Conservation (phyloP, 2,797 vertebrate genomes). For the Chaunax sp. region DNA sequence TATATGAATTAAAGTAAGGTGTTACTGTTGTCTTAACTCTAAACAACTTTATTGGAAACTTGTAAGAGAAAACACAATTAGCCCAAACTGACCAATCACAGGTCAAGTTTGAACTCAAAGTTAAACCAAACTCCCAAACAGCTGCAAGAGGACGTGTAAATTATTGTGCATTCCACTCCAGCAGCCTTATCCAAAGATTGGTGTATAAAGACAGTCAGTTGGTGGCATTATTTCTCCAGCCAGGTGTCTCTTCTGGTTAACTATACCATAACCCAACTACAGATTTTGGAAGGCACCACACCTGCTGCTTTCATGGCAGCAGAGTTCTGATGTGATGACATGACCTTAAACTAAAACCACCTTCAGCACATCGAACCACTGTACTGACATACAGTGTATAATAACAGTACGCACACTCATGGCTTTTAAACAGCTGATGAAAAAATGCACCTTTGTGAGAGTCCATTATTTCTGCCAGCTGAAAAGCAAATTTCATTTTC, state of each 20-base stretch:
- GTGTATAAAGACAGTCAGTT: background rate
- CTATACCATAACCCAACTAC: background rate
- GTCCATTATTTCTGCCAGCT: conserved; percentile 77
- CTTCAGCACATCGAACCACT: conserved; percentile 11
- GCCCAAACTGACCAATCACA: background rate
- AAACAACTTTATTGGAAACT: conserved; percentile 1
- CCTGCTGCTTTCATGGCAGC: conserved; percentile 12
- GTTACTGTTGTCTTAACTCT: background rate
- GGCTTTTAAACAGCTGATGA: conserved; percentile 59
- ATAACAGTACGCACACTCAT: conserved; percentile 40
- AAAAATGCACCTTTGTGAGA: conserved; percentile 64
- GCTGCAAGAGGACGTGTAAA: background rate
- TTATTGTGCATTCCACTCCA: no score
- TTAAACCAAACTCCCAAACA: background rate
- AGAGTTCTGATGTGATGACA: conserved; percentile 12
- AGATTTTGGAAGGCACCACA: background rate
- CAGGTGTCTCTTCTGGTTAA: background rate
- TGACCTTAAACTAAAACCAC: conserved; percentile 25
- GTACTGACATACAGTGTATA: conserved; percentile 5
- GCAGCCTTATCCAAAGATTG: background rate
- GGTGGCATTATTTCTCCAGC: background rate
- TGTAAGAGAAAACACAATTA: background rate
- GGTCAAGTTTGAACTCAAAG: background rate
- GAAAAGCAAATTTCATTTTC: conserved; percentile 80
- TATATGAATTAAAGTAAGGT: background rate